phyloP scores from a whole-genome alignment of 2,888 invertebrate genomes.

The Prosopocoilus inquinatus region DNA sequence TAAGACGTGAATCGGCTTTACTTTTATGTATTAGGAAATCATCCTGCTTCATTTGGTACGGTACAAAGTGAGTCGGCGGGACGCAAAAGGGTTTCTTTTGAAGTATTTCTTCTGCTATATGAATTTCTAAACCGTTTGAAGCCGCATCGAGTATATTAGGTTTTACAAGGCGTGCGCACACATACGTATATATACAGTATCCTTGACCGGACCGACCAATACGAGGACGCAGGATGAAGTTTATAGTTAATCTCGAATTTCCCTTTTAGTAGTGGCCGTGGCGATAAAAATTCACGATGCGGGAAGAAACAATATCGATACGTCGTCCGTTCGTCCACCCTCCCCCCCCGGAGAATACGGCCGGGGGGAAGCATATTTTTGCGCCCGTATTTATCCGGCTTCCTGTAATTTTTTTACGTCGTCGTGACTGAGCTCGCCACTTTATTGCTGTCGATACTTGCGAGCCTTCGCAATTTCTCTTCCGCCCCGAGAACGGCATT shows the following conservation, averaged over 20 bases:
- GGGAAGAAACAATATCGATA: background rate
- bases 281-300: background rate
- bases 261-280: background rate
- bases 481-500: background rate
- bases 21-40: no score
- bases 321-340: background rate
- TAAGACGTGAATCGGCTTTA: no score
- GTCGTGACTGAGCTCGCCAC: slow-evolving; percentile 12
- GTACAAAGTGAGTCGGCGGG: no score
- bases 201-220: no score
- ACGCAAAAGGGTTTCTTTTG: no score
- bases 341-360: background rate
- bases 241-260: background rate
- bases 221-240: background rate
- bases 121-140: no score
- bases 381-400: slow-evolving; percentile 12
- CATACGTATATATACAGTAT: no score
- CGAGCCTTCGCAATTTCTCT: background rate
- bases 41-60: no score
- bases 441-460: slow-evolving; percentile 12
- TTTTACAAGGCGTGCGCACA: no score
- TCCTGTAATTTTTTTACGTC: slow-evolving; percentile 13
- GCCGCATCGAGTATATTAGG: no score
- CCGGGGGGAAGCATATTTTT: slow-evolving; percentile 1
- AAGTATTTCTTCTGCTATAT: no score